A percentile compares a stretch with the other conserved stretches of the same genome.
phyloP scores from a whole-genome alignment of 2,113 vertebrate species.

The Maccullochella peelii region DNA sequence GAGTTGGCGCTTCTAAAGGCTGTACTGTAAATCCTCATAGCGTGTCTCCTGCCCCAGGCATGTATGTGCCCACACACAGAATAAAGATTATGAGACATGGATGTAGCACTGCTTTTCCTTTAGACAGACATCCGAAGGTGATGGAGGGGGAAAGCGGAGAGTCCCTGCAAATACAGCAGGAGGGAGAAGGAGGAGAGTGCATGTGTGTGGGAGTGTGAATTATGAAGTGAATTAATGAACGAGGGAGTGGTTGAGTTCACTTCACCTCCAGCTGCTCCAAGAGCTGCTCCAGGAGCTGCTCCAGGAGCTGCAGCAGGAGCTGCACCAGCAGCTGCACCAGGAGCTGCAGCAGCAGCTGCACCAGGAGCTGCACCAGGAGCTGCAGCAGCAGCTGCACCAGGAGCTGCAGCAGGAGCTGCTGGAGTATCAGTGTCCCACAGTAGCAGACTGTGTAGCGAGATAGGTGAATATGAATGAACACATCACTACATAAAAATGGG shows the following conservation, averaged over 20 bases:
- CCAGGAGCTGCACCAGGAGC: no score
- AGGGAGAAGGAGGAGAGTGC: constrained; percentile 30
- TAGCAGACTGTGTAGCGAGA: constrained; percentile 7
- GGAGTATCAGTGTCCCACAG: constrained; percentile 3
- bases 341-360: constrained; percentile 9
- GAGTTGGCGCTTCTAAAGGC: constrained; percentile 45
- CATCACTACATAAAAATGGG: no score
- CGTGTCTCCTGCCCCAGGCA: constrained; percentile 39
- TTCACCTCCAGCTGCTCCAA: constrained; percentile 30
- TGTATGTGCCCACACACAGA: constrained; percentile 9
- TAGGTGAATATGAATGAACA: not conserved
- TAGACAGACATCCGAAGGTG: constrained; percentile 5
- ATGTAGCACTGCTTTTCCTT: constrained; percentile 13
- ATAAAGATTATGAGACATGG: constrained; percentile 36
- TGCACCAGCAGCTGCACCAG: constrained; percentile 28
- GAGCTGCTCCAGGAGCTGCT: constrained; percentile 12
- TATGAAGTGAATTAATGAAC: constrained; percentile 50
- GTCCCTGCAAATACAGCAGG: not conserved
- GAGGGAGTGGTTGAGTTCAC: constrained; percentile 30
- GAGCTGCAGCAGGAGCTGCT: not conserved
- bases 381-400: constrained; percentile 28
- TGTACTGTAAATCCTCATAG: constrained; percentile 50
- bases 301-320: no score
- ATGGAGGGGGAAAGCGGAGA: not conserved
- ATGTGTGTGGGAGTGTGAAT: constrained; percentile 41